Percentiles rank a stretch among this genome's conserved stretches.
phyloP scores from a whole-genome alignment of 2,113 vertebrate species.

The Ailurus styani region DNA sequence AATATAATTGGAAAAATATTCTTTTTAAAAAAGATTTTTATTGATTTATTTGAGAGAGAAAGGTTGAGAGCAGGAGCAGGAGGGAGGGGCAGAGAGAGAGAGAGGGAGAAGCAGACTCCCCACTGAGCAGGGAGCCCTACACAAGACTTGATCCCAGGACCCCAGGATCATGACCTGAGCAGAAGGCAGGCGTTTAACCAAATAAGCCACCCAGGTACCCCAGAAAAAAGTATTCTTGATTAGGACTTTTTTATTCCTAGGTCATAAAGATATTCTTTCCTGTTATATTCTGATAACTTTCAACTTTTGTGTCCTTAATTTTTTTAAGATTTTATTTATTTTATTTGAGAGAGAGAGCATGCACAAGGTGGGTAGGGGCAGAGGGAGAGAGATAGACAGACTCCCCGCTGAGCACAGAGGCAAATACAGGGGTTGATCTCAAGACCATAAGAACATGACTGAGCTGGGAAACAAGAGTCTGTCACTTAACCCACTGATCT shows the following conservation, averaged over 20 bases:
- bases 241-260: background rate
- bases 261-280: background rate
- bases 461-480: background rate
- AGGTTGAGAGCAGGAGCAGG: background rate
- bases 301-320: background rate
- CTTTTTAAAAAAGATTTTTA: background rate
- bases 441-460: background rate
- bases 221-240: background rate
- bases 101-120: background rate
- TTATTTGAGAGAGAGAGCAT: background rate
- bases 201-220: background rate
- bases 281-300: background rate
- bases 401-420: background rate
- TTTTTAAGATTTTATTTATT: background rate
- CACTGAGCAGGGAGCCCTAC: background rate
- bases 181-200: background rate
- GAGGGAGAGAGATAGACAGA: background rate
- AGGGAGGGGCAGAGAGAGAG: background rate
- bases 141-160: background rate
- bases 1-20: background rate
- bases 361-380: rapidly evolving
- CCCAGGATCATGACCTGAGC: background rate
- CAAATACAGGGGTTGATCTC: background rate
- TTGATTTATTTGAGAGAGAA: background rate
- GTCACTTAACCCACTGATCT: background rate